phyloP scores from a whole-genome alignment of 2,888 invertebrate species.

The Acrobasis repandana region DNA sequence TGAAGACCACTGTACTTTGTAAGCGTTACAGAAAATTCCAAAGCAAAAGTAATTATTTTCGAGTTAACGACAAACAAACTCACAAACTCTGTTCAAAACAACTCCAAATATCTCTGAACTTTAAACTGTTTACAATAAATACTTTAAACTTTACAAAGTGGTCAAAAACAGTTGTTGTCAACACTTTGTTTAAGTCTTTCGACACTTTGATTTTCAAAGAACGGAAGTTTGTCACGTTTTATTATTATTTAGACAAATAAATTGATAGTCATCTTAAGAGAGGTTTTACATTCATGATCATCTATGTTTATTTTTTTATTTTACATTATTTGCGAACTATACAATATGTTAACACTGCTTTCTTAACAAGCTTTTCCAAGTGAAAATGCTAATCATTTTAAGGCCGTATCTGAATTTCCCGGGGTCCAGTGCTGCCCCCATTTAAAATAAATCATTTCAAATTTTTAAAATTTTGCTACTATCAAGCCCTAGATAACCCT shows the following conservation, averaged over 20 bases:
- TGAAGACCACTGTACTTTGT: too few relatives aligned
- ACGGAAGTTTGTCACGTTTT: not conserved
- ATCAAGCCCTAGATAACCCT: too few relatives aligned
- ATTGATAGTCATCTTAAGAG: slow-evolving; percentile 6
- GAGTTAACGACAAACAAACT: not conserved
- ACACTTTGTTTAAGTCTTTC: not conserved
- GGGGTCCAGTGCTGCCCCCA: too few relatives aligned
- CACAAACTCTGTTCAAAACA: not conserved
- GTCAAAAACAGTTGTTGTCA: not conserved
- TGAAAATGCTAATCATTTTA: too few relatives aligned
- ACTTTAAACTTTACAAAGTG: not conserved
- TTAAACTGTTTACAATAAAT: not conserved
- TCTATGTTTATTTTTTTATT: too few relatives aligned
- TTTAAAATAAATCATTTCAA: too few relatives aligned
- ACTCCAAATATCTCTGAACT: not conserved
- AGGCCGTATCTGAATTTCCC: too few relatives aligned
- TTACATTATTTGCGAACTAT: too few relatives aligned
- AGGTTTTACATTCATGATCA: slow-evolving; percentile 1
- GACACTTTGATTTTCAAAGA: not conserved
- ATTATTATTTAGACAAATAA: slow-evolving; percentile 12
- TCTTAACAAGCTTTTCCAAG: too few relatives aligned
- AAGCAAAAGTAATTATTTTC: not conserved
- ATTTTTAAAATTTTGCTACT: too few relatives aligned
- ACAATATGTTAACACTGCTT: too few relatives aligned
- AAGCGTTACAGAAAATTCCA: not conserved